Percentiles rank a stretch among this genome's conserved stretches.
phyloP scores from a whole-genome alignment of 2,888 invertebrate genomes.

The Cephalotes varians region DNA sequence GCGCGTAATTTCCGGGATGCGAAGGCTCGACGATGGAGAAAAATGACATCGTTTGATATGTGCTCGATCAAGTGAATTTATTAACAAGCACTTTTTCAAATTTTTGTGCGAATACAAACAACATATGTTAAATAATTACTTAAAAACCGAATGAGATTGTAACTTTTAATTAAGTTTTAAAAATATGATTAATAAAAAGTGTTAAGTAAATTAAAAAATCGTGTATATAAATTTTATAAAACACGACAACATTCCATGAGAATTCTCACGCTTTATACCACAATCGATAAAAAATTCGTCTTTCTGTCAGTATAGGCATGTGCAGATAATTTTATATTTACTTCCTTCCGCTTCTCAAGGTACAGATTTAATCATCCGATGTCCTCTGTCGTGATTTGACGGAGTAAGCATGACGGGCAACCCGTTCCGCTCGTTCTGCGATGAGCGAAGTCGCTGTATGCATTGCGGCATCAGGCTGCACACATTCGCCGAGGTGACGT shows the following conservation, averaged over 20 bases:
- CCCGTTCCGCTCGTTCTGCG: conserved; percentile 43
- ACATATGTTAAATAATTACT: not conserved
- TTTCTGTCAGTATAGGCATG: not conserved
- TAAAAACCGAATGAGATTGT: not conserved
- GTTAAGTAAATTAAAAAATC: not conserved
- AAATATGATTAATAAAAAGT: not conserved
- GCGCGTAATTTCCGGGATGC: conserved; percentile 17
- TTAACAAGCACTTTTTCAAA: not conserved
- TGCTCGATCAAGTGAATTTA: not conserved
- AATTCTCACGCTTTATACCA: not conserved
- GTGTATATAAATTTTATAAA: not conserved
- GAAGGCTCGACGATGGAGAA: not conserved
- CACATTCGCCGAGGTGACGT: conserved; percentile 27
- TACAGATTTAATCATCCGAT: conserved; percentile 49
- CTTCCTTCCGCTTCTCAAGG: not conserved
- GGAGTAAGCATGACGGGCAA: conserved; percentile 47
- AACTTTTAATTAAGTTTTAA: not conserved
- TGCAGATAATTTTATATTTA: conserved; percentile 4
- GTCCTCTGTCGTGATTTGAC: conserved; percentile 13
- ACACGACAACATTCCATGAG: not conserved
- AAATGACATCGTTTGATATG: conserved; percentile 1
- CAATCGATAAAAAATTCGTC: not conserved
- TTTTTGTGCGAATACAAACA: not conserved
- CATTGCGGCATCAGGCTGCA: conserved; percentile 30
- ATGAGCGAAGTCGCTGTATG: conserved; percentile 17